These are phyloP conservation scores for Callorhinus ursinus DNA, from an alignment of 2,113 vertebrate species.

Conservation along the genomic window DNA sequence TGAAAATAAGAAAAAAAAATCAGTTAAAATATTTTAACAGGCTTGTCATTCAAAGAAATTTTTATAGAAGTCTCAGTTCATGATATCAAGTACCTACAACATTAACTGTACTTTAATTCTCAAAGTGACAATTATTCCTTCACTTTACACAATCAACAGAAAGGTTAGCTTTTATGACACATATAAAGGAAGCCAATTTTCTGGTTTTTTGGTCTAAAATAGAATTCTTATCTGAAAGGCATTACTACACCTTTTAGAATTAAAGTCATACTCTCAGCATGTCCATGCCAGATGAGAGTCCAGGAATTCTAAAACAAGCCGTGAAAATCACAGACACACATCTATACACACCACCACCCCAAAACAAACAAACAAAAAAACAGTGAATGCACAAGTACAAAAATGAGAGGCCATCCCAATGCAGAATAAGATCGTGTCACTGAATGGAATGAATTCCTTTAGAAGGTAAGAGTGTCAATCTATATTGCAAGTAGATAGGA, in stretches of 20 bases:
- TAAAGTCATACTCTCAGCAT: slow-evolving; percentile 8
- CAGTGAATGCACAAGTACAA: background rate
- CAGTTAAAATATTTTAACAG: slow-evolving; percentile 41
- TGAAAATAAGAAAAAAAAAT: slow-evolving; percentile 8
- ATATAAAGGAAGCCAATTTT: background rate
- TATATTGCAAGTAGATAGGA: background rate
- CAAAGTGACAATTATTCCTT: slow-evolving; percentile 54
- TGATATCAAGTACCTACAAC: slow-evolving; percentile 26
- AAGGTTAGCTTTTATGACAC: background rate
- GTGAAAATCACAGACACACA: background rate
- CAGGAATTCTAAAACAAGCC: background rate
- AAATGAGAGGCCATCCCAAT: background rate
- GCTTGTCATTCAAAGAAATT: slow-evolving; percentile 24
- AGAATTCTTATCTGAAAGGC: slow-evolving; percentile 9
- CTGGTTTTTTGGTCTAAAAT: slow-evolving; percentile 24
- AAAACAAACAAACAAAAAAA: background rate
- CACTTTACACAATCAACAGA: slow-evolving; percentile 24
- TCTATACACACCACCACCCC: background rate
- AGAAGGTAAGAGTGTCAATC: background rate
- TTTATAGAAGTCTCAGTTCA: background rate
- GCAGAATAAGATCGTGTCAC: background rate
- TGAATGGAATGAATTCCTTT: background rate
- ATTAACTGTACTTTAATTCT: slow-evolving; percentile 21
- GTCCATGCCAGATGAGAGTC: background rate
- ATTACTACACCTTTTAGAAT: background rate